A percentile compares a stretch with the other conserved stretches of the same genome.
Evolutionary conservation across 30 jellyfish, hydroid and myxozoan genomes (phyloP).

Genomic region (Catostylus mosaicus): DNA sequence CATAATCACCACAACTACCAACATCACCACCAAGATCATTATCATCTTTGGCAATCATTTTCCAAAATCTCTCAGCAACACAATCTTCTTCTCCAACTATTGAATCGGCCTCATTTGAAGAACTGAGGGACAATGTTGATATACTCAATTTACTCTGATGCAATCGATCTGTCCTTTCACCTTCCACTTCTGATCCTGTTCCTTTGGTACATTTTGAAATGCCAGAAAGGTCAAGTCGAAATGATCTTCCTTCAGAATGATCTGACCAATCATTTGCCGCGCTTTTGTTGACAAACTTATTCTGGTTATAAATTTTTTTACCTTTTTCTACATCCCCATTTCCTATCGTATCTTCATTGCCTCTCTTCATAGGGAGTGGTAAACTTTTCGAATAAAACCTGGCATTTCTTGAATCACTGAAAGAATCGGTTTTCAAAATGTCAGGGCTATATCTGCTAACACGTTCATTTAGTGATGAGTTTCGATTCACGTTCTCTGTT

Average conservation of each 20-base stretch:
- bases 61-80: neutral
- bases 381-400: neutral
- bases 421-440: neutral
- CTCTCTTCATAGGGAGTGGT: neutral
- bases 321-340: neutral
- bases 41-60: neutral
- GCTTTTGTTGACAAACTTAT: too few relatives aligned
- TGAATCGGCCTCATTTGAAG: neutral
- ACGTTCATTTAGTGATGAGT: neutral
- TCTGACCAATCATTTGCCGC: too few relatives aligned
- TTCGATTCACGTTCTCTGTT: neutral
- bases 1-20: neutral
- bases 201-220: neutral
- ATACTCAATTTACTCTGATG: neutral
- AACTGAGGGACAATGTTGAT: conserved; percentile 1
- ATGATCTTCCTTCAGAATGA: too few relatives aligned
- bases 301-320: neutral
- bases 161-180: conserved; percentile 6
- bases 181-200: neutral
- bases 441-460: neutral
- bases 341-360: neutral
- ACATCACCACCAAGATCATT: too few relatives aligned
- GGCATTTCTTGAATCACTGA: neutral
- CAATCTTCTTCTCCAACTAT: neutral
- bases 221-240: neutral